These are phyloP conservation scores for Acanthurus tractus DNA, from an alignment of 2,797 vertebrate species.

Conservation along the genomic window DNA sequence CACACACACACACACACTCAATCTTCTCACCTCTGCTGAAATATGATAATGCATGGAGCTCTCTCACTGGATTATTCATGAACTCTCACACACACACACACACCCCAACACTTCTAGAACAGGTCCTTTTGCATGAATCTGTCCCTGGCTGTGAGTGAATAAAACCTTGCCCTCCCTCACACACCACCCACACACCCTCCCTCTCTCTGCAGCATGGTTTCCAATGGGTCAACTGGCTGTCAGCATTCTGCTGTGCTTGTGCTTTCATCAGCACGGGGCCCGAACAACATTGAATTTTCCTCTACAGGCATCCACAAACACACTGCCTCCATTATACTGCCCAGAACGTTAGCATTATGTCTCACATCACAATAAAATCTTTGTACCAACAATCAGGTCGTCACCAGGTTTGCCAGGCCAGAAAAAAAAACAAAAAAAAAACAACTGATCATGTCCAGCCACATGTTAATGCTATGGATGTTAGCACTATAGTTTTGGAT, in stretches of 20 bases:
- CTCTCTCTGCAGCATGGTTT: slow-evolving; percentile 66
- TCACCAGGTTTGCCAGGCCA: slow-evolving; percentile 61
- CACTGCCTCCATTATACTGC: slow-evolving; percentile 81
- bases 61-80: slow-evolving; percentile 40
- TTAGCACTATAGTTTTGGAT: slow-evolving; percentile 11
- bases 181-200: slow-evolving; percentile 22
- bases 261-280: slow-evolving; percentile 79
- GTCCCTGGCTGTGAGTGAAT: slow-evolving; percentile 74
- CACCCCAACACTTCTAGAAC: slow-evolving; percentile 58
- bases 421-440: slow-evolving; percentile 30
- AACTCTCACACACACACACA: slow-evolving; percentile 30
- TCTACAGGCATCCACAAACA: slow-evolving; percentile 79
- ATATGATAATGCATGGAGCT: slow-evolving; percentile 64
- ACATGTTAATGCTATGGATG: neutral
- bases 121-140: slow-evolving; percentile 81
- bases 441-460: slow-evolving; percentile 19
- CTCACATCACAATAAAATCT: slow-evolving; percentile 78
- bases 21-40: slow-evolving; percentile 41
- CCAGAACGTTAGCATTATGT: slow-evolving; percentile 74
- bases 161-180: slow-evolving; percentile 43
- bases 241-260: slow-evolving; percentile 83
- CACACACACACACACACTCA: neutral
- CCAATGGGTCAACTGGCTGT: slow-evolving; percentile 76
- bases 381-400: slow-evolving; percentile 60
- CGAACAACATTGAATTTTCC: slow-evolving; percentile 80